Evolutionary conservation across 2,113 vertebrate species (phyloP), one percentile per base, ranked within the genome.

Genomic region (Regulus satrapa): DNA sequence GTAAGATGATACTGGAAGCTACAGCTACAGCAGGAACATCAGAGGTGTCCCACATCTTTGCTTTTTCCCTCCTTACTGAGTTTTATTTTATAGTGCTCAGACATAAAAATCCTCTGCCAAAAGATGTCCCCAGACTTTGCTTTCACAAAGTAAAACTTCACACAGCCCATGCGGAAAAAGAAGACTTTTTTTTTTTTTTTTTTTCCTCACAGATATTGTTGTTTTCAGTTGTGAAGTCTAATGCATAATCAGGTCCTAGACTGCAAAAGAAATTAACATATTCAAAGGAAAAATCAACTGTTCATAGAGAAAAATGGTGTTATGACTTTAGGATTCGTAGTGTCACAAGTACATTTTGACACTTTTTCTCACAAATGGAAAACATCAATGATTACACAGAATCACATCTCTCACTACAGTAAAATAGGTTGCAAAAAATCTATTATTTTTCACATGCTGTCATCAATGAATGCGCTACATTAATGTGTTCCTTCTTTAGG

Each of bases 1-100:
- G 6, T 41, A 52, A 8, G 61, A 20, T 1, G 0, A 13, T 41
- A 41, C 10, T 40, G 26, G 5, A 48, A 3, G 1, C 2, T 54
- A 59, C 10, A 80, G 18, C 13, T 51, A 28, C 8, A 81, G 9
- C 16, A 66, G 10, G 4, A 85, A 61, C 6, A 64, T 24, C 2
- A 46, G 2, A 3, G 2, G 0, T 25, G 12, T 41, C 5, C 5
- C 34, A 85, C 14, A 18, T 10, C 28, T 59, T 55, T 49, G 29
- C 4, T 54, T 48, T 62, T 71, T 25, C 26, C 3, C 9, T 51
- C 4, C 6, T 48, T 62, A 45, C 3, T n/a, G 21, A 71, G 5
- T 8, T 38, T 85, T n/a, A n/a, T 19, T 88, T 85, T 59, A 46
- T 63, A 10, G 2, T 18, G 10, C 14, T 18, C 9, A 40, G 20